Evolutionary conservation across 2,113 vertebrate genomes (phyloP).

Genomic region (Grallaria varia): DNA sequence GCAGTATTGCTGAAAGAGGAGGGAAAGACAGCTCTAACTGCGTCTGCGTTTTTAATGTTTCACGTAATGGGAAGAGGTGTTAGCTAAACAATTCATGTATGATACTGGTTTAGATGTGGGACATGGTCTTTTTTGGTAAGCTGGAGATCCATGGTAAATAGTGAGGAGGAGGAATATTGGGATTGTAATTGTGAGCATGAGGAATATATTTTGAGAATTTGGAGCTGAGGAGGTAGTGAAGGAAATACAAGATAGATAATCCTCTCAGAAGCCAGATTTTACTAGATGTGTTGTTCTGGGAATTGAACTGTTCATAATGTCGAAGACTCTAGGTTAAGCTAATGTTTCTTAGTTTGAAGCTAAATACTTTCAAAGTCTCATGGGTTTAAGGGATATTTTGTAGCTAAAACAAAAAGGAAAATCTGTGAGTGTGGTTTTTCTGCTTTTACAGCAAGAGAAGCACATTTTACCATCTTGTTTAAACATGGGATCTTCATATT

Average conservation of each 20-base stretch:
- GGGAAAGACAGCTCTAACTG: neutral
- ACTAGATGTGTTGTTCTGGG: neutral
- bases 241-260: neutral
- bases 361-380: neutral
- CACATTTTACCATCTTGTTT: neutral
- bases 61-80: neutral
- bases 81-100: neutral
- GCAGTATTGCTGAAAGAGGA: neutral
- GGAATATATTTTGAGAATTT: neutral
- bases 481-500: neutral
- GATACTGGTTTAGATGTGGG: neutral
- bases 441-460: neutral
- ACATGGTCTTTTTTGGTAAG: neutral
- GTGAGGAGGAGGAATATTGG: neutral
- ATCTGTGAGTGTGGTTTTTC: neutral
- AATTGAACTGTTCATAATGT: neutral
- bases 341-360: neutral
- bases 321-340: neutral
- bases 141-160: neutral
- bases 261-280: neutral
- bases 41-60: neutral
- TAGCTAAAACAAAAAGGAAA: neutral
- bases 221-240: neutral
- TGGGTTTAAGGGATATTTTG: neutral
- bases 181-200: neutral